phyloP scores from a whole-genome alignment of 1,140 invertebrate genomes.

The Charaxes varanes region DNA sequence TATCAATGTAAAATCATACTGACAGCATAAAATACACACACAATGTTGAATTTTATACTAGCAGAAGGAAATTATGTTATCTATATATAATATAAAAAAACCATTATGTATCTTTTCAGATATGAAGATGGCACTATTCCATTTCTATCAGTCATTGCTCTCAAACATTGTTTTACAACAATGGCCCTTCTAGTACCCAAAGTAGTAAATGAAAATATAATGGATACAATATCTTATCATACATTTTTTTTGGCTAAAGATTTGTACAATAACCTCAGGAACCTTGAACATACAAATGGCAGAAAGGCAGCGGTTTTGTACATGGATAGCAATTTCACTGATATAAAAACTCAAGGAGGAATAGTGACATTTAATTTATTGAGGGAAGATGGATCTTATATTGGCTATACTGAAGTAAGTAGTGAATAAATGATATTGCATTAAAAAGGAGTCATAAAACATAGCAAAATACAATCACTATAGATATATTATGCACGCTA shows the following conservation, averaged over 20 bases:
- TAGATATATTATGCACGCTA: no score
- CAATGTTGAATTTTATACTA: no score
- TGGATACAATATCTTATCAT: conserved; percentile 82
- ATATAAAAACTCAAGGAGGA: conserved; percentile 82
- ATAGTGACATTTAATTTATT: conserved; percentile 93
- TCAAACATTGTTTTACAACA: conserved; percentile 88
- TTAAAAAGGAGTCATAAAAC: no score
- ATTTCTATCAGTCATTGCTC: conserved; percentile 88
- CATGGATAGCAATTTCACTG: conserved; percentile 79
- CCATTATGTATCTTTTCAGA: no score
- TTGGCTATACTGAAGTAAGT: conserved; percentile 91
- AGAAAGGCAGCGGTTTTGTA: conserved; percentile 83
- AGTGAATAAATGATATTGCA: neutral
- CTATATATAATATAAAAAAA: no score
- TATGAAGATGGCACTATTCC: conserved; percentile 96
- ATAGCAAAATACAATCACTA: no score
- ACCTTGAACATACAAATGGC: conserved; percentile 85
- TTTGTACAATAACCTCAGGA: conserved; percentile 78
- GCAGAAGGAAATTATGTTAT: no score
- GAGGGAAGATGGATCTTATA: conserved; percentile 83
- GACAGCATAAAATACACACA: no score
- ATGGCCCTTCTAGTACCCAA: conserved; percentile 75
- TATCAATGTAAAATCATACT: no score
- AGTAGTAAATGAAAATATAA: conserved; percentile 71
- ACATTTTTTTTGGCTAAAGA: conserved; percentile 86